Base-by-base conservation (phyloP, 2,888 invertebrate genomes). In the Thymelicus acteon region DNA sequence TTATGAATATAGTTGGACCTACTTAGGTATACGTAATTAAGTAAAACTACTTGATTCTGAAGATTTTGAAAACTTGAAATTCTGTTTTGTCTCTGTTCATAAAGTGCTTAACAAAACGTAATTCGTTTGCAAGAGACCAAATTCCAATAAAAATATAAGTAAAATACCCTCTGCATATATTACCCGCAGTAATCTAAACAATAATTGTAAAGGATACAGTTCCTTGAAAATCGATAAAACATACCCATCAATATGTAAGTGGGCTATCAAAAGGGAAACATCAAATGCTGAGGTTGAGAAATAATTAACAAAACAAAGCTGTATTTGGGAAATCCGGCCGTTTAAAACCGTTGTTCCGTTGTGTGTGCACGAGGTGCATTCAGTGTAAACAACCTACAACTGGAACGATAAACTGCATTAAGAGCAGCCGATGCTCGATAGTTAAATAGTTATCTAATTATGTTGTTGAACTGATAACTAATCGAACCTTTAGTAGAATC, bases 401-500 rank as follows among this genome's bases (percentile, higher is more conserved):
- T 87, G 77, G 92, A 82, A 82, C 92, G 89, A 90, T 88, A 91
- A 91, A 91, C 92, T 87, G 81, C 87, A 91, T 87, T 89, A 91
- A 90, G 90, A 89, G 87, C 92, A 79, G 77, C 76, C 83, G 84
- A 88, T 84, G 83, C 81, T 82, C 80, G 84, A 88, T 90, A 85
- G 84, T 83, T 87, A 84, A 87, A 81, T 82, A 85, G 86, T 89
- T 89, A 89, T 90, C 86, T 86, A 81, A 87, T 87, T 88, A 85
- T 85, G 84, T 85, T 86, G 87, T 85, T 80, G 79, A 84, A 78
- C 77, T 79, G 81, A 84, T 84, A 84, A 65, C 60, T 44, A 65
- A 65, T 65, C 65, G 37, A 54, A 65, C 71, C 31, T 71, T 24
- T 39, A 44, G 44, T 61, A 39, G 61, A 62, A 62, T 49, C 24